phyloP scores from a whole-genome alignment of 2,797 vertebrate genomes.

The Steatocranus sp. region DNA sequence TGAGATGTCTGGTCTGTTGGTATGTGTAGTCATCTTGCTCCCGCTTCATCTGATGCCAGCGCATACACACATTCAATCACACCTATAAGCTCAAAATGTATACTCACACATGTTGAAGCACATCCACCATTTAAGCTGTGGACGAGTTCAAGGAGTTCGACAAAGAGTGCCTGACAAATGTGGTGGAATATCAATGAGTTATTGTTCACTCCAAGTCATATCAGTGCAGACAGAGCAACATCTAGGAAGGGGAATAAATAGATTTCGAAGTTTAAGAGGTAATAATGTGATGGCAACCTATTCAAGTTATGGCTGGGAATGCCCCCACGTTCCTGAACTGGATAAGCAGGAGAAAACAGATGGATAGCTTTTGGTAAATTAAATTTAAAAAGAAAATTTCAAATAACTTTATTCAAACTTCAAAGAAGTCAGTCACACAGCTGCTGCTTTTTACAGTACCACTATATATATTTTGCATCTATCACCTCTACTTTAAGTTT shows the following conservation, averaged over 20 bases:
- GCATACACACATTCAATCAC: neutral
- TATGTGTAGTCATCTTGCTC: slow-evolving; percentile 48
- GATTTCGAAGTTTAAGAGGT: neutral
- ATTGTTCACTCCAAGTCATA: neutral
- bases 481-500: neutral
- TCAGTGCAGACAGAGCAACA: neutral
- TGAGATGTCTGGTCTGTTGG: slow-evolving; percentile 57
- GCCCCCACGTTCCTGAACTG: fast-evolving
- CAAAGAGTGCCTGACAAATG: slow-evolving; percentile 9
- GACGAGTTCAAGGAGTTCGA: neutral
- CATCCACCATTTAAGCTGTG: neutral
- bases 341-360: neutral
- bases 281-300: neutral
- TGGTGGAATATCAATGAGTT: slow-evolving; percentile 21
- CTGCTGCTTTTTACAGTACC: neutral
- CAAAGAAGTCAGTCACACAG: neutral
- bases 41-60: neutral
- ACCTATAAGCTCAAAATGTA: neutral
- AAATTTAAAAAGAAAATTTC: neutral
- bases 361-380: neutral
- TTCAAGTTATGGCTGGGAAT: neutral
- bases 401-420: neutral
- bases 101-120: neutral
- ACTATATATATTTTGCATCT: neutral
- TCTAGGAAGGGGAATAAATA: neutral